Percentiles rank a stretch among this genome's conserved stretches.
These are phyloP conservation scores for Matsumyia berberina DNA, from an alignment of 2,888 invertebrate genomes.

Conservation along the genomic window DNA sequence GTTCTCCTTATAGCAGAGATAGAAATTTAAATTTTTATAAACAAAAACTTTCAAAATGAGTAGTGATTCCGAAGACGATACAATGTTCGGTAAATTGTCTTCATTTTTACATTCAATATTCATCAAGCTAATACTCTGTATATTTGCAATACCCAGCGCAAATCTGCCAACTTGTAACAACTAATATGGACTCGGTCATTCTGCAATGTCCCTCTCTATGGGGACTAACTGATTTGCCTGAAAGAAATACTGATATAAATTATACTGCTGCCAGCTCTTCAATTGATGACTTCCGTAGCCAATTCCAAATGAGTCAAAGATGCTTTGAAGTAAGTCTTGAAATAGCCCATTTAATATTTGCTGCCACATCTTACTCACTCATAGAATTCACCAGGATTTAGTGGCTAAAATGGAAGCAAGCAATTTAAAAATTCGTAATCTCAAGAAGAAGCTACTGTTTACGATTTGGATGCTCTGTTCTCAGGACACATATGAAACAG, in stretches of 20 bases:
- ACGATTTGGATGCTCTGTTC: conserved; percentile 33
- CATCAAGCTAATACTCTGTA: neutral
- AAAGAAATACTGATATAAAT: neutral
- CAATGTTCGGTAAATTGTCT: conserved; percentile 18
- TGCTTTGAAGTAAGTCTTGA: conserved; percentile 35
- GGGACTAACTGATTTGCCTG: conserved; percentile 30
- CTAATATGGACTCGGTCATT: conserved; percentile 48
- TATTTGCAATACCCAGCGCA: conserved; percentile 9
- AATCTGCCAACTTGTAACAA: conserved; percentile 31
- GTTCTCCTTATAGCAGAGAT: too few relatives aligned
- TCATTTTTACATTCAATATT: neutral
- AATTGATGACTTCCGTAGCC: conserved; percentile 39
- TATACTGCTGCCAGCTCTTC: neutral
- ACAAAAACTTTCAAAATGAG: conserved; percentile 7
- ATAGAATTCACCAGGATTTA: conserved; percentile 22
- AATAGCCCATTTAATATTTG: too few relatives aligned
- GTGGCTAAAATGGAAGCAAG: conserved; percentile 29
- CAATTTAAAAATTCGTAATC: neutral
- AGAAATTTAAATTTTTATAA: neutral
- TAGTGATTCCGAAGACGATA: conserved; percentile 49
- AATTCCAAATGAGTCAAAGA: conserved; percentile 37
- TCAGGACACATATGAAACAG: conserved; percentile 22
- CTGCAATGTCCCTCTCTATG: conserved; percentile 36
- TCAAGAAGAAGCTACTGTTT: conserved; percentile 38
- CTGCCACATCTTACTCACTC: neutral